phyloP scores from a whole-genome alignment of 2,113 vertebrate genomes.

The Pogona vitticeps region DNA sequence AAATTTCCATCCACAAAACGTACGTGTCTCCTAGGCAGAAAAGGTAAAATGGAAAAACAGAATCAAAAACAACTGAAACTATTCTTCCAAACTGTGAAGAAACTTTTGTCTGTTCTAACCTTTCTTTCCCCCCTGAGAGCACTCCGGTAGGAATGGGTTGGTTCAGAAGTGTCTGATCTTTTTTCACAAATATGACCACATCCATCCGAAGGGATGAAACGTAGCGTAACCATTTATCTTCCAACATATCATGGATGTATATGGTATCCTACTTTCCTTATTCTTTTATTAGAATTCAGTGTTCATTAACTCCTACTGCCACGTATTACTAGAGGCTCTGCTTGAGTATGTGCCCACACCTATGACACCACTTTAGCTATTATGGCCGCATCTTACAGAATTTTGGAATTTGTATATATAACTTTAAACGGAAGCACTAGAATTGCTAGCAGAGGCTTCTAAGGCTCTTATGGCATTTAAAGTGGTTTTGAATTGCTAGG shows the following conservation, averaged over 20 bases:
- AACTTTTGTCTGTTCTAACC: neutral
- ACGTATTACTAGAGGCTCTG: neutral
- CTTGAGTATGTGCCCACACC: neutral
- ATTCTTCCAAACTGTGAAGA: neutral
- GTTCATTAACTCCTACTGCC: neutral
- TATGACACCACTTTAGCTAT: too few relatives aligned
- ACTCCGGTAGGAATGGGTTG: neutral
- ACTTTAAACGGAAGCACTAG: too few relatives aligned
- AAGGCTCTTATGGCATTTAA: too few relatives aligned
- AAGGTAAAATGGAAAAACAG: neutral
- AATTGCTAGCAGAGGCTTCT: too few relatives aligned
- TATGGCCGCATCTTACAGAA: too few relatives aligned
- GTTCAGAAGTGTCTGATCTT: neutral
- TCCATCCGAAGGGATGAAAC: too few relatives aligned
- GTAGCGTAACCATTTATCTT: neutral
- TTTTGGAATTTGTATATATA: too few relatives aligned
- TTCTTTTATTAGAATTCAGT: neutral
- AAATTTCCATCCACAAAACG: neutral
- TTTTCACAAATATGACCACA: neutral
- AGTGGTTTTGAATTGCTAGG: too few relatives aligned
- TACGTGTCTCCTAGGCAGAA: neutral
- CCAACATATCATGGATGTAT: neutral
- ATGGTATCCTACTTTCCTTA: neutral
- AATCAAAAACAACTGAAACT: neutral
- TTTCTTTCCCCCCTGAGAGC: neutral